Percentiles rank a stretch among this genome's conserved stretches.
Evolutionary conservation across 2,113 vertebrate species (phyloP).

Genomic region (Entosphenus tridentatus): DNA sequence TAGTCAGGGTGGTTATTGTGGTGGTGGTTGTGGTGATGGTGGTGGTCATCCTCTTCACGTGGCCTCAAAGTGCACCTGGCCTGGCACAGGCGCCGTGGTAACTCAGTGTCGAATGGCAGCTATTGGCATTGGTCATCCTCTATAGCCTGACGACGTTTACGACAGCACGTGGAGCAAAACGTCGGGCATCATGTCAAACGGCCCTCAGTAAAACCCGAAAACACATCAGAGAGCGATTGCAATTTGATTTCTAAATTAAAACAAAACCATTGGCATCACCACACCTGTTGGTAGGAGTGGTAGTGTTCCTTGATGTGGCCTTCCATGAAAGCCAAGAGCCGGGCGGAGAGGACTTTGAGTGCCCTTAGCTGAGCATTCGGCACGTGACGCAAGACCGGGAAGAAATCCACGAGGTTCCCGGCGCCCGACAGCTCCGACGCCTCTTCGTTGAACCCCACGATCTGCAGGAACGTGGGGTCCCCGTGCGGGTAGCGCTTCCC

Average conservation of each 20-base stretch:
- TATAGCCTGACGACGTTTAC: too few relatives aligned
- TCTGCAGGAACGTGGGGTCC: constrained; percentile 31
- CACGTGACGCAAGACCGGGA: constrained; percentile 39
- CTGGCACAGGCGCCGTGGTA: too few relatives aligned
- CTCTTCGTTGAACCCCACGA: constrained; percentile 30
- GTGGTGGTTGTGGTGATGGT: too few relatives aligned
- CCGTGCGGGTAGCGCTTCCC: constrained; percentile 35
- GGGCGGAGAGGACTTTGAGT: constrained; percentile 29
- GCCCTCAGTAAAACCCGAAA: not conserved
- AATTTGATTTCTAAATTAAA: not conserved
- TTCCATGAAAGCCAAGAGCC: constrained; percentile 24
- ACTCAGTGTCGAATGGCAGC: too few relatives aligned
- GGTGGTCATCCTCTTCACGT: too few relatives aligned
- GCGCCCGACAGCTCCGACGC: constrained; percentile 23
- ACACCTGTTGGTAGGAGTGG: constrained; percentile 34
- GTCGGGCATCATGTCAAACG: not conserved
- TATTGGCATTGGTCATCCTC: too few relatives aligned
- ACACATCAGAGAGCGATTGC: not conserved
- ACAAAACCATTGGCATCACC: not conserved
- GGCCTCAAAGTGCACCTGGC: too few relatives aligned
- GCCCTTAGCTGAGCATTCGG: constrained; percentile 28
- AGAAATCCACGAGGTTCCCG: constrained; percentile 49
- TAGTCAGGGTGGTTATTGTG: too few relatives aligned
- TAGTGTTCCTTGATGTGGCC: constrained; percentile 41
- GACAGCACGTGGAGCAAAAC: not conserved